These are phyloP conservation scores for Origma solitaria DNA, from an alignment of 2,113 vertebrate genomes.

Conservation along the genomic window DNA sequence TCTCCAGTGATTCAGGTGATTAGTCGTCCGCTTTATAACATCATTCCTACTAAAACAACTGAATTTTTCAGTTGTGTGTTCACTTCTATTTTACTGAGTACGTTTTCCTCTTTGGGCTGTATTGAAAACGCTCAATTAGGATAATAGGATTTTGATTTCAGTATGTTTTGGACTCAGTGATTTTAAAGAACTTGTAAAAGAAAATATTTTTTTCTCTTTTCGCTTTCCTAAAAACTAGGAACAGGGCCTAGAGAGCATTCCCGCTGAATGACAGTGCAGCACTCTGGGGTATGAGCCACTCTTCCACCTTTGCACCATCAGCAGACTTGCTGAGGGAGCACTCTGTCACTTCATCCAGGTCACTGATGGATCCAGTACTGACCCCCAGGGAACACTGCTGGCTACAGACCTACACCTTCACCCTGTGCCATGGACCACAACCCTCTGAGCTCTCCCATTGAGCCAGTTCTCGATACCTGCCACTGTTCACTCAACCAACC, in stretches of 20 bases:
- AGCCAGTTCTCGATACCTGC: background rate
- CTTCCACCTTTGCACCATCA: background rate
- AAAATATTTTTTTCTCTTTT: background rate
- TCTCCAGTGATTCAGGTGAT: background rate
- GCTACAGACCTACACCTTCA: background rate
- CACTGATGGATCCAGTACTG: background rate
- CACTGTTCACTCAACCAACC: background rate
- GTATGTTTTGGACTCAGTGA: background rate
- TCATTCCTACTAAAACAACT: background rate
- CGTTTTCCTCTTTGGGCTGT: background rate
- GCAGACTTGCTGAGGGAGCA: background rate
- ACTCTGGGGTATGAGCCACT: background rate
- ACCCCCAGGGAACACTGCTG: background rate
- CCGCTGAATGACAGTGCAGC: background rate
- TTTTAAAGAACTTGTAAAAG: background rate
- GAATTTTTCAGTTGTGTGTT: background rate
- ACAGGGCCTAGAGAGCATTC: background rate
- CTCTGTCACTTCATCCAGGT: background rate
- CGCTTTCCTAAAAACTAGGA: background rate
- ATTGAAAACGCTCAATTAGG: background rate
- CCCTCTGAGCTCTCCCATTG: background rate
- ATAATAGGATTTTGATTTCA: background rate
- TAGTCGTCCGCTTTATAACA: background rate
- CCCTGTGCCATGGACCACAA: background rate
- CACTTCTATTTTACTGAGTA: background rate